phyloP scores from a whole-genome alignment of 1,140 invertebrate genomes.

The Micrasema minimum region DNA sequence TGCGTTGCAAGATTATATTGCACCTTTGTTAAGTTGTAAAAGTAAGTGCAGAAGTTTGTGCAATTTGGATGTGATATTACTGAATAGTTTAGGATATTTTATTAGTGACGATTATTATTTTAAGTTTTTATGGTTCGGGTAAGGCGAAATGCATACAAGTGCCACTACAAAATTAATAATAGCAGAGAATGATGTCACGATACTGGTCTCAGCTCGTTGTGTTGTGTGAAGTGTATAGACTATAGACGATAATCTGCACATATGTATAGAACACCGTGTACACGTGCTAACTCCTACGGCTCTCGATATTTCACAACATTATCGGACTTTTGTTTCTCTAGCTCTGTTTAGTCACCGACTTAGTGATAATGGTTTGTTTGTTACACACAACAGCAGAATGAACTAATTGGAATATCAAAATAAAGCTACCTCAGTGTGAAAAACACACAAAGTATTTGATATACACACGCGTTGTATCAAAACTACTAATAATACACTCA shows the following conservation, averaged over 20 bases:
- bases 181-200: slow-evolving; percentile 14
- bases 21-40: too few species aligned
- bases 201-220: slow-evolving; percentile 9
- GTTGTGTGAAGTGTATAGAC: too few species aligned
- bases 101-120: too few species aligned
- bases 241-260: too few species aligned
- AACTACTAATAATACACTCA: too few species aligned
- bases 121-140: too few species aligned
- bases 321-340: not conserved
- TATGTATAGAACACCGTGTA: too few species aligned
- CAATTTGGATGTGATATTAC: not conserved
- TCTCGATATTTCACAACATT: not conserved
- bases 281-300: not conserved
- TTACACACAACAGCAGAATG: not conserved
- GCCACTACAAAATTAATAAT: slow-evolving; percentile 18
- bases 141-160: slow-evolving; percentile 7
- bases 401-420: slow-evolving; percentile 6
- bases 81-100: not conserved
- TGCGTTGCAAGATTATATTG: too few species aligned
- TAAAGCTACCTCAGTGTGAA: not conserved
- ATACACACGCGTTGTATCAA: too few species aligned
- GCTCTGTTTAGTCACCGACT: slow-evolving; percentile 1
- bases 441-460: too few species aligned
- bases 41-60: too few species aligned
- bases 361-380: slow-evolving; percentile 1